Evolutionary conservation across 2,888 invertebrate genomes (phyloP), one percentile per base, ranked within the genome.

Genomic region (Cyclophora punctaria): DNA sequence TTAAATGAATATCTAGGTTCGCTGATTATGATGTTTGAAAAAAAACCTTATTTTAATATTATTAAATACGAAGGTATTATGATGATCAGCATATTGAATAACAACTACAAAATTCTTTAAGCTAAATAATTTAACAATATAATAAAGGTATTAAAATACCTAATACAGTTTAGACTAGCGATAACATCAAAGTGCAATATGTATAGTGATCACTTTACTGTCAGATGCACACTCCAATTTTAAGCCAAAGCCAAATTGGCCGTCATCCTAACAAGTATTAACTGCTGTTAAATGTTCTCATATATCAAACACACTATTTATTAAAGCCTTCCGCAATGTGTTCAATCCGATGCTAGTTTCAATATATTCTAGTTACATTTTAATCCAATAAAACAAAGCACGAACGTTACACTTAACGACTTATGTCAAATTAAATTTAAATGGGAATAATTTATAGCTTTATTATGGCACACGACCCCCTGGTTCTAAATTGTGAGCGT

Each of bases 351-450:
- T 37, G 41, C 51, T 61, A 61, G 57, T 59, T 56, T 64, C 71
- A 65, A 74, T 76, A 78, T 75, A 70, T 71, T 60, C 63, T 65
- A 58, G 63, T 60, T 62, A 62, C 71, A 71, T 62, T 80, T 80
- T 80, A 82, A 84, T 82, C 81, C 80, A 78, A 81, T 78, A 78
- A 78, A 81, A 79, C 75, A 75, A 75, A 62, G 67, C 68, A 64
- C 67, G 60, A 70, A 69, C 76, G 75, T 73, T 77, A 72, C 68
- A 73, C 77, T 82, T 78, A 81, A 79, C 77, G 75, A 75, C 73
- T 68, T 74, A 78, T 81, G 85, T 83, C 86, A 86, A 85, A 86
- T 86, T 86, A 83, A 86, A 83, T 85, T 86, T 82, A 80, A 86
- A 84, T 82, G 80, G 80, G 76, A 81, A 83, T 85, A 85, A 86